phyloP scores from a whole-genome alignment of 2,113 vertebrate species.

The Argyrosomus japonicus region DNA sequence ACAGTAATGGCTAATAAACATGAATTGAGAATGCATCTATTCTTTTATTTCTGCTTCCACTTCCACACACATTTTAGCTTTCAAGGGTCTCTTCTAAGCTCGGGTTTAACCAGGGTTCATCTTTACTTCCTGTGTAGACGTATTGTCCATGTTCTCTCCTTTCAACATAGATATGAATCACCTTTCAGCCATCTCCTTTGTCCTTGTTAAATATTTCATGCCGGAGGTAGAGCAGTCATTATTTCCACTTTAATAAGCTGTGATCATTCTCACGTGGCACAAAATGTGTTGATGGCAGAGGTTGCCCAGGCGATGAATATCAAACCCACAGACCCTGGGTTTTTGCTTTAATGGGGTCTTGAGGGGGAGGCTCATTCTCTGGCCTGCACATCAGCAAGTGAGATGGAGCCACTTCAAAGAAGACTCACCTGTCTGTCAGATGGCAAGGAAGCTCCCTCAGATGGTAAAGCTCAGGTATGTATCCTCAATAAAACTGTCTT shows the following conservation, averaged over 20 bases:
- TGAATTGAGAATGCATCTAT: slow-evolving; percentile 17
- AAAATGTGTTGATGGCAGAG: slow-evolving; percentile 80
- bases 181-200: slow-evolving; percentile 78
- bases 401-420: slow-evolving; percentile 74
- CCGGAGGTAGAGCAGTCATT: slow-evolving; percentile 83
- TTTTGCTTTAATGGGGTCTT: slow-evolving; percentile 80
- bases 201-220: slow-evolving; percentile 86
- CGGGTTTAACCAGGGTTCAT: slow-evolving; percentile 60
- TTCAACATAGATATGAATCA: slow-evolving; percentile 80
- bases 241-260: slow-evolving; percentile 83
- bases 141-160: slow-evolving; percentile 64
- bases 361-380: slow-evolving; percentile 66
- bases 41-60: slow-evolving; percentile 44
- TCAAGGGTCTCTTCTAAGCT: slow-evolving; percentile 25
- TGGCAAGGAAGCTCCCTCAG: slow-evolving; percentile 37
- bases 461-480: slow-evolving; percentile 33
- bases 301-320: slow-evolving; percentile 76
- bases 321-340: slow-evolving; percentile 69
- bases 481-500: neutral
- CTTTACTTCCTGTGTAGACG: slow-evolving; percentile 57
- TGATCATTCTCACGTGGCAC: slow-evolving; percentile 83
- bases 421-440: slow-evolving; percentile 67
- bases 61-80: slow-evolving; percentile 45
- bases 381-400: slow-evolving; percentile 66
- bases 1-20: slow-evolving; percentile 51